phyloP scores from a whole-genome alignment of 2,797 vertebrate genomes.

The Darevskia mixta region DNA sequence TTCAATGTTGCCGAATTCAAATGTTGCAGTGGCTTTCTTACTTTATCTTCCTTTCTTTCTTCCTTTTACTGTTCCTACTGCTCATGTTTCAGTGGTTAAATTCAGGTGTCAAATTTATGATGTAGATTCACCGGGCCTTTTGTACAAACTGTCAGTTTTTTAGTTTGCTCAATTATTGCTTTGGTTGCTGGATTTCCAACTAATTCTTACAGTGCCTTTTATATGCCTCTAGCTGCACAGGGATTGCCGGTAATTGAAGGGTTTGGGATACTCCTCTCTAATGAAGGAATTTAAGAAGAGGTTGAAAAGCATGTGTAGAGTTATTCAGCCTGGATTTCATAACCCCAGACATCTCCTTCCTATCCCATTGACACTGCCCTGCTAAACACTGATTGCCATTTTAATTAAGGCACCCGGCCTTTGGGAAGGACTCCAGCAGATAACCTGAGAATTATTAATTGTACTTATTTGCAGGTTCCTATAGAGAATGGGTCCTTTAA shows the following conservation, averaged over 20 bases:
- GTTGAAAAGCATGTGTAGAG: not conserved
- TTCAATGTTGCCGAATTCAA: not conserved
- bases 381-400: not conserved
- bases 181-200: not conserved
- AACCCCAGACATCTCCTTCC: not conserved
- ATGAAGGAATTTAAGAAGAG: not conserved
- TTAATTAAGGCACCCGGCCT: not conserved
- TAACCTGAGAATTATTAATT: not conserved
- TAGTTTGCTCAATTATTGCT: not conserved
- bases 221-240: not conserved
- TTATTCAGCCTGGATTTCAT: not conserved
- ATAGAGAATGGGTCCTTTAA: constrained; percentile 45
- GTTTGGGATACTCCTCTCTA: not conserved
- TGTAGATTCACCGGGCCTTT: not conserved
- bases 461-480: constrained; percentile 60
- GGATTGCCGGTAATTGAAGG: not conserved
- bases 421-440: not conserved
- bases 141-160: not conserved
- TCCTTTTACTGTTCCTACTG: not conserved
- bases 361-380: not conserved
- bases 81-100: not conserved
- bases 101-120: not conserved
- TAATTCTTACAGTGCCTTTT: not conserved
- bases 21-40: not conserved
- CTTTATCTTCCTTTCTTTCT: not conserved